phyloP scores from a whole-genome alignment of 2,888 invertebrate species.

The Caenorhabditis auriculariae region DNA sequence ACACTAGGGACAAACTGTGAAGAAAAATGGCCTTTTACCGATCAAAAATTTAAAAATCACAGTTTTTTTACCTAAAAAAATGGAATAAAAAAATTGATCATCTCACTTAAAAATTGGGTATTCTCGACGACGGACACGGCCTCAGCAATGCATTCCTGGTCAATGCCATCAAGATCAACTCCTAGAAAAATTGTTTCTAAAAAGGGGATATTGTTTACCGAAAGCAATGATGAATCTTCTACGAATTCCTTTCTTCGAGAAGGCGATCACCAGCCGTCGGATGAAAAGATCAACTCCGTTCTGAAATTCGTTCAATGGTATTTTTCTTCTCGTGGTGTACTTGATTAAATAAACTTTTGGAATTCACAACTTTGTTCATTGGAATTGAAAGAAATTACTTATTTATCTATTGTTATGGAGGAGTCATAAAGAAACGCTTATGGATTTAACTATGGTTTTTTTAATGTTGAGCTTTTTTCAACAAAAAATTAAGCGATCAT shows the following conservation, averaged over 20 bases:
- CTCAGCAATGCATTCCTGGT: slow-evolving; percentile 33
- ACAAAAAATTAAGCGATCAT: too few species aligned
- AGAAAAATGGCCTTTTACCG: too few species aligned
- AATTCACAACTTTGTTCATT: too few species aligned
- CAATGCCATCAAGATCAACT: slow-evolving; percentile 43
- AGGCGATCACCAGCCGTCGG: slow-evolving; percentile 38
- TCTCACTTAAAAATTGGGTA: too few species aligned
- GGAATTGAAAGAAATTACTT: too few species aligned
- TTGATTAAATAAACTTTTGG: too few species aligned
- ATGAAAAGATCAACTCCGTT: slow-evolving; percentile 42
- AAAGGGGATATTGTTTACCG: slow-evolving; percentile 9
- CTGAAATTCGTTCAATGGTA: slow-evolving; percentile 19
- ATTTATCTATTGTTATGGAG: too few species aligned
- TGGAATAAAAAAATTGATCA: not conserved
- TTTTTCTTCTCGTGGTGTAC: not conserved
- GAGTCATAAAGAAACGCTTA: too few species aligned
- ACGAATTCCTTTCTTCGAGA: slow-evolving; percentile 9
- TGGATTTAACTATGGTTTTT: too few species aligned
- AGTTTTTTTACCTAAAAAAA: not conserved
- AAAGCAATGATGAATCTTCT: slow-evolving; percentile 18
- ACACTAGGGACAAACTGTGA: too few species aligned
- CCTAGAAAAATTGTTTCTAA: slow-evolving; percentile 12
- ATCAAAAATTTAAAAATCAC: not conserved
- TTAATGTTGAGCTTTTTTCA: too few species aligned
- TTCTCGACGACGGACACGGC: slow-evolving; percentile 28